phyloP scores from a whole-genome alignment of 2,113 vertebrate species.

The Anolis sagrei region DNA sequence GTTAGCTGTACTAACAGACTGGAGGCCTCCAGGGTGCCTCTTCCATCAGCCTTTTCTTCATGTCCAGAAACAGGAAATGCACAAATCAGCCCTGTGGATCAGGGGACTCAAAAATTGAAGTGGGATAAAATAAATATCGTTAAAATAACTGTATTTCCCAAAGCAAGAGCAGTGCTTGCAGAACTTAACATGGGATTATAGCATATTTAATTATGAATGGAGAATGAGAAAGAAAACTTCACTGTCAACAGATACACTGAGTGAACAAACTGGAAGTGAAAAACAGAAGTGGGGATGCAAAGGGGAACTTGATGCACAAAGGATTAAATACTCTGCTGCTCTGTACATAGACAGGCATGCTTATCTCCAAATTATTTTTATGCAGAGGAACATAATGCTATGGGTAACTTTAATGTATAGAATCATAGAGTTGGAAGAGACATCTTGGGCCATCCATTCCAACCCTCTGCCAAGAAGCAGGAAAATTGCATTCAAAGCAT shows the following conservation, averaged over 20 bases:
- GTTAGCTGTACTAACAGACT: too few relatives aligned
- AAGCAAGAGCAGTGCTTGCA: not conserved
- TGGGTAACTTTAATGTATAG: not conserved
- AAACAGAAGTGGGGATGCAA: conserved; percentile 22
- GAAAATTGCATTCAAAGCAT: too few relatives aligned
- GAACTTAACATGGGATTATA: not conserved
- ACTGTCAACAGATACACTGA: not conserved
- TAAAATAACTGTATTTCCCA: not conserved
- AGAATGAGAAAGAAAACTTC: conserved; percentile 13
- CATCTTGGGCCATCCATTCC: too few relatives aligned
- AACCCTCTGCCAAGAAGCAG: too few relatives aligned
- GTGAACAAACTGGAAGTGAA: conserved; percentile 8
- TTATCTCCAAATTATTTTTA: not conserved
- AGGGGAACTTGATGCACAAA: not conserved
- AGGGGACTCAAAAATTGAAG: not conserved
- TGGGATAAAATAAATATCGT: not conserved
- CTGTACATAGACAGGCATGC: too few relatives aligned
- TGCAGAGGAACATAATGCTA: not conserved
- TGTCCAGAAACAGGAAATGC: not conserved
- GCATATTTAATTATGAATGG: conserved; percentile 15
- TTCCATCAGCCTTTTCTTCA: not conserved
- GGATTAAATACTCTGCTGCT: not conserved
- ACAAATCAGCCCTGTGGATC: not conserved
- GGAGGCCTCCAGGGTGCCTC: not conserved
- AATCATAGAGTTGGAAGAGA: too few relatives aligned